Base-by-base conservation (phyloP, 2,113 vertebrate genomes). In the Kobus ellipsiprymnus region DNA sequence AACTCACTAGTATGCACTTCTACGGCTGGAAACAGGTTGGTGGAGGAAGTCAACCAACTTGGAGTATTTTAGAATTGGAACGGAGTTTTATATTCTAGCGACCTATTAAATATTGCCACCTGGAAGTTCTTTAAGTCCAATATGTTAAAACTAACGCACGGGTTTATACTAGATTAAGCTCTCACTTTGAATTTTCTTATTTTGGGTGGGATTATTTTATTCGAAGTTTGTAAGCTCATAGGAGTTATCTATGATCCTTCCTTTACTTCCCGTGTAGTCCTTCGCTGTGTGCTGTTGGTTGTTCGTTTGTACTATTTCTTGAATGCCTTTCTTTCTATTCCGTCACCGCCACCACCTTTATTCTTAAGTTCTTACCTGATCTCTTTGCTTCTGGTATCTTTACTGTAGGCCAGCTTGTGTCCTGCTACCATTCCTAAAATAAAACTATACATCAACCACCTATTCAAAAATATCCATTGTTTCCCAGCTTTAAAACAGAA, bases 1-100 rank as follows among this genome's bases (percentile, higher is more conserved):
- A 99, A 95, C 99, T 99, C 87, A 99, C 99, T 97, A 99, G 99
- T 98, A 99, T 99, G 99, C 99, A 99, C 98, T 99, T 99, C 98
- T 99, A 99, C 0, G 99, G 99, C 29, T 99, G 99, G 99, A 99
- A 99, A 78, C 99, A 99, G 99, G 99, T 99, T 89, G 16, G 94
- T 92, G 6, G 17, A 71, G 21, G 25, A 74, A 15, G 2, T 17
- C 14, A 12, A 36, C 25, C 29, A 87, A 3, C 10, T 55, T 92
- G 57, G 33, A 50, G 40, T 87, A 64, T 92, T 97, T 96, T n/a
- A 15, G 33, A 87, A 85, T 77, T 90, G 67, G 67, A 85, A 36
- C 19, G 54, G 46, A 88, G 40, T 94, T 94, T 85, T 77, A 33
- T 90, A 40, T 86, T 88, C 33, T 82, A 82, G 78, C 67, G 82